A percentile compares a stretch with the other conserved stretches of the same genome.
Conservation (phyloP, 2,888 invertebrate species). For the Brachyptera putata region DNA sequence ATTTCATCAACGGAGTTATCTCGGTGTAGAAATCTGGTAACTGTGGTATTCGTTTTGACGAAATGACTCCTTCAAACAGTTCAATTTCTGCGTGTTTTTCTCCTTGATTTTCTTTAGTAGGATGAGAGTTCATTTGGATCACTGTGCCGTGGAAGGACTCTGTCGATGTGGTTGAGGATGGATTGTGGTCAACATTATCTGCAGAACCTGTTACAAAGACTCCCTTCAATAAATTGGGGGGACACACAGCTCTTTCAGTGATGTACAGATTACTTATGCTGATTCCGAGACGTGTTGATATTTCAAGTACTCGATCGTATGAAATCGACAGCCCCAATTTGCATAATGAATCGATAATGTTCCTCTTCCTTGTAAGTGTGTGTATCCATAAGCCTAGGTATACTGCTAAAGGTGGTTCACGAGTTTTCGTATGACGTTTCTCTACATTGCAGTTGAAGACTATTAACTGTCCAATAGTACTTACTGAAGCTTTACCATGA, state of each 20-base stretch:
- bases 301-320: background rate
- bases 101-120: background rate
- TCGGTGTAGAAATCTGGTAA: conserved; percentile 1
- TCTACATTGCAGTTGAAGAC: background rate
- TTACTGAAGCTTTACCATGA: background rate
- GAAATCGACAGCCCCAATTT: background rate
- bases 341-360: background rate
- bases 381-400: background rate
- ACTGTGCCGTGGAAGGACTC: conserved; percentile 10
- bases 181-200: conserved; percentile 9
- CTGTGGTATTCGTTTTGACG: background rate
- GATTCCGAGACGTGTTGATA: background rate
- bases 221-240: background rate
- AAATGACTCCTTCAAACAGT: background rate
- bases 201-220: background rate
- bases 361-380: background rate
- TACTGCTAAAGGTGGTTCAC: background rate
- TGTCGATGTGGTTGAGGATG: conserved; percentile 1
- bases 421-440: background rate
- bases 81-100: background rate
- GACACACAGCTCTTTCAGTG: background rate
- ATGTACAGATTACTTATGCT: background rate
- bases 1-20: background rate
- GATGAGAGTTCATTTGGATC: background rate
- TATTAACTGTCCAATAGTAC: background rate